Base-by-base conservation (phyloP, 2,797 vertebrate genomes). In the Oophaga sylvatica region DNA sequence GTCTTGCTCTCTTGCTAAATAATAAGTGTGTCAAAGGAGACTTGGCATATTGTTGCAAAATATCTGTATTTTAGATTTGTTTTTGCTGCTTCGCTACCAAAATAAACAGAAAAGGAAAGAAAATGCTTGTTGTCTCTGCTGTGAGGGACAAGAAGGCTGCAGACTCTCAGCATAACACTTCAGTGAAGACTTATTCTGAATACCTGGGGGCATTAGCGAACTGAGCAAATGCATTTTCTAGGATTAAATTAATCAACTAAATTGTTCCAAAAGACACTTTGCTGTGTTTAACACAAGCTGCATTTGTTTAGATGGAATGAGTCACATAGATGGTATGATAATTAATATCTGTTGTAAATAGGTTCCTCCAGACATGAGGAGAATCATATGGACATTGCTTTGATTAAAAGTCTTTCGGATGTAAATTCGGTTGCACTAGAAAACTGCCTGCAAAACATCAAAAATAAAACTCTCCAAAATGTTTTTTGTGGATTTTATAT, bases 301-400 rank as follows among this genome's bases (percentile, higher is more conserved):
- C 29, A 45, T 68, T 87, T 87, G 80, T 83, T 87, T 83, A 81
- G 71, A 87, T 59, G 19, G 16, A 83, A 41, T 78, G 80, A 87
- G 70, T 87, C 80, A 87, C 70, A 68, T 29, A 59, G 53, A 41
- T 77, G 48, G 67, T 83, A 77, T 77, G 83, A 68, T 76, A 76
- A 75, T 82, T 68, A 82, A 68, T 82, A 76, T 41, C 10, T 75
- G 19, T 56, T 79, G 56, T 63, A 83, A 76, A 83, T 68, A 78
- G 20, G 29, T 59, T 82, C 15, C 16, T 79, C 56, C 75, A 79
- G 73, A 68, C 35, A 19, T 57, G 83, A 70, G 20, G 60, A 79
- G 20, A 70, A 71, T 20, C 63, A 73, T 68, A 57, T 83, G 71
- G 48, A 77, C 31, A 41, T 48, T 48, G 80, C 26, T 81, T 63